phyloP scores from a whole-genome alignment of 2,797 vertebrate genomes.

The Pseudochirops cupreus region DNA sequence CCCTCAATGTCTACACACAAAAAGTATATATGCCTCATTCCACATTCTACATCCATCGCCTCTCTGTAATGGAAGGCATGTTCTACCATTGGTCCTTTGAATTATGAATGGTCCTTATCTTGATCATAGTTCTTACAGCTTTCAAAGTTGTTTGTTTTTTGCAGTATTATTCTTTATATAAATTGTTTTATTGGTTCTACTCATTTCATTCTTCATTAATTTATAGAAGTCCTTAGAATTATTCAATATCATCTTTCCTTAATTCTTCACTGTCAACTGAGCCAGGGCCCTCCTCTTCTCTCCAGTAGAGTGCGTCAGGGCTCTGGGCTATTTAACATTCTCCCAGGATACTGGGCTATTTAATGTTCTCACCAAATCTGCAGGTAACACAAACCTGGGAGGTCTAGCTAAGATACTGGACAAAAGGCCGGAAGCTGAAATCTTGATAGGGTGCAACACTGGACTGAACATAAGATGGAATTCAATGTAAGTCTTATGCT shows the following conservation, averaged over 20 bases:
- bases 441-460: neutral
- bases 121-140: neutral
- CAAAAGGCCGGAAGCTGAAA: neutral
- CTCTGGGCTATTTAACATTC: neutral
- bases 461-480: neutral
- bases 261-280: neutral
- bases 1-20: neutral
- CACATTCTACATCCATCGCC: neutral
- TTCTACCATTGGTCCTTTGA: neutral
- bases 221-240: neutral
- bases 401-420: neutral
- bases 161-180: neutral
- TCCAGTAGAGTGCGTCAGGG: neutral
- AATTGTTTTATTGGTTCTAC: neutral
- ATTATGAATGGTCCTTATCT: neutral
- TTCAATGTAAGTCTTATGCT: neutral
- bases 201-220: neutral
- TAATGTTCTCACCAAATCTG: neutral
- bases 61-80: neutral
- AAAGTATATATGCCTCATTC: neutral
- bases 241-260: neutral
- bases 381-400: neutral
- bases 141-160: neutral
- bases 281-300: neutral
- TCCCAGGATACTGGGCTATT: neutral